Evolutionary conservation across 2,888 invertebrate genomes (phyloP).

Genomic region (Athalia cordata): DNA sequence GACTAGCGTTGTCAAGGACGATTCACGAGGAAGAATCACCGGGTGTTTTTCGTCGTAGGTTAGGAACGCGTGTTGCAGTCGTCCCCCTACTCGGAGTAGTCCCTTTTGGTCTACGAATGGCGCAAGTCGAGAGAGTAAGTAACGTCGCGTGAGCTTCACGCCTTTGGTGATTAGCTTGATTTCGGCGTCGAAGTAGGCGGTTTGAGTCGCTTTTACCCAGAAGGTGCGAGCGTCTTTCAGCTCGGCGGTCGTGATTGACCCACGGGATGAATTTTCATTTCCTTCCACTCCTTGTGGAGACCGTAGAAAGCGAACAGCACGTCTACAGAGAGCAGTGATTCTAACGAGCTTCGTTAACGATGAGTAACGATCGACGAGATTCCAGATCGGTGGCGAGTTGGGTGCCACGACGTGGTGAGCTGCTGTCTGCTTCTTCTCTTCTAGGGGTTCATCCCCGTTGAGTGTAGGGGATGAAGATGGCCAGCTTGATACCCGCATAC

Average conservation of each 20-base stretch:
- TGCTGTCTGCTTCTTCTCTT: not conserved
- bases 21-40: constrained; percentile 45
- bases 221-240: constrained; percentile 37
- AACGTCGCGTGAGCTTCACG: constrained; percentile 24
- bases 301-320: not conserved
- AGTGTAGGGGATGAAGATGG: no score
- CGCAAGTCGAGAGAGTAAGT: constrained; percentile 46
- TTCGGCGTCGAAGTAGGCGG: constrained; percentile 32
- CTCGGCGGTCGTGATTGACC: constrained; percentile 28
- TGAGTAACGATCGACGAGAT: constrained; percentile 33
- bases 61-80: constrained; percentile 42
- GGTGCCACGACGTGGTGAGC: not conserved
- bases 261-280: not conserved
- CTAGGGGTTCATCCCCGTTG: no score
- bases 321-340: not conserved
- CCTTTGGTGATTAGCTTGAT: not conserved
- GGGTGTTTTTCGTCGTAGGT: constrained; percentile 45
- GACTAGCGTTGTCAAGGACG: constrained; percentile 40
- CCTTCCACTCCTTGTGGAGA: not conserved
- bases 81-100: constrained; percentile 49
- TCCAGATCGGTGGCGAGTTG: not conserved
- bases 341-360: not conserved
- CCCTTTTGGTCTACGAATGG: constrained; percentile 50
- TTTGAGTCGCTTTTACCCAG: constrained; percentile 42
- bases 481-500: no score